Evolutionary conservation across 2,113 vertebrate species (phyloP).

Genomic region (Falco punctatus): DNA sequence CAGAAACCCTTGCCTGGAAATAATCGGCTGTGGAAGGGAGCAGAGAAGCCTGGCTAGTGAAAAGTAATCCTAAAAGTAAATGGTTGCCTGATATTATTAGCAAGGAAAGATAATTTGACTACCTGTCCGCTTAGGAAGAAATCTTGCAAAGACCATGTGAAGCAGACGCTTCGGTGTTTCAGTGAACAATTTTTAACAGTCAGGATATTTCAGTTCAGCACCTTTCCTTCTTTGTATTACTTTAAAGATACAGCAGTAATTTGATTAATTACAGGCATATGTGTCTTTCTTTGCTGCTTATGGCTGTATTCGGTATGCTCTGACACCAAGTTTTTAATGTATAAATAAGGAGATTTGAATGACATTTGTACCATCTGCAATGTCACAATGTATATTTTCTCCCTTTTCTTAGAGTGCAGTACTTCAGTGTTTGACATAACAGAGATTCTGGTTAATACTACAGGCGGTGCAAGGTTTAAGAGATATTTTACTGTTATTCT

Average conservation of each 20-base stretch:
- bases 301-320: not conserved
- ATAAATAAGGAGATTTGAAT: not conserved
- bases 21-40: not conserved
- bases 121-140: not conserved
- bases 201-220: not conserved
- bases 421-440: not conserved
- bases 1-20: constrained; percentile 14
- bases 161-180: not conserved
- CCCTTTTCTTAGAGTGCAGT: not conserved
- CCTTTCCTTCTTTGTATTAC: not conserved
- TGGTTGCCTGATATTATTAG: not conserved
- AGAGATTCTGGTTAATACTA: not conserved
- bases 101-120: not conserved
- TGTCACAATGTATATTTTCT: not conserved
- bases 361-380: not conserved
- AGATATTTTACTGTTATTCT: not conserved
- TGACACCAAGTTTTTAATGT: not conserved
- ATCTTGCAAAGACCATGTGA: not conserved
- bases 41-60: not conserved
- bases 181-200: not conserved
- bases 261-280: not conserved
- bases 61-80: not conserved
- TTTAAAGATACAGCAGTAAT: not conserved
- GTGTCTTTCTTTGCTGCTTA: not conserved
- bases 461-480: not conserved